A percentile compares a stretch with the other conserved stretches of the same genome.
Evolutionary conservation across 1,140 invertebrate species (phyloP).

Genomic region (Leptoteleia sp.): DNA sequence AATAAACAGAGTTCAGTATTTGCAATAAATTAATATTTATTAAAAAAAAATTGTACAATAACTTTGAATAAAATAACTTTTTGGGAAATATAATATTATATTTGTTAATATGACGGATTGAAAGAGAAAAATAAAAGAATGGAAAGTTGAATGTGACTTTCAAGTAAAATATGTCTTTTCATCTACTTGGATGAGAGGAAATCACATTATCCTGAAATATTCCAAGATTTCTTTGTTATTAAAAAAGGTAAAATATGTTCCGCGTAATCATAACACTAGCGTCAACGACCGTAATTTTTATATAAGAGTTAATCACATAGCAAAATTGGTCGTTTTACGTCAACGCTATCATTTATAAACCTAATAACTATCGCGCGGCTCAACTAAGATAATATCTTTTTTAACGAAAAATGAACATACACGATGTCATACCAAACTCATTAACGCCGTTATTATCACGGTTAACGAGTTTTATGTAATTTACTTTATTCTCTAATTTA

Average conservation of each 20-base stretch:
- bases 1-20: too few relatives aligned
- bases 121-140: too few relatives aligned
- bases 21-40: too few relatives aligned
- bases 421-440: slow-evolving; percentile 46
- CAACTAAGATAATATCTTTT: slow-evolving; percentile 54
- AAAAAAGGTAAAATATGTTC: slow-evolving; percentile 22
- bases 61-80: too few relatives aligned
- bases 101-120: too few relatives aligned
- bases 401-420: slow-evolving; percentile 48
- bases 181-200: too few relatives aligned
- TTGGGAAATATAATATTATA: too few relatives aligned
- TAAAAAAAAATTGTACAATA: too few relatives aligned
- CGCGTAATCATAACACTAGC: slow-evolving; percentile 33
- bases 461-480: slow-evolving; percentile 60
- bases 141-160: too few relatives aligned
- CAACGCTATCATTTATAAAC: slow-evolving; percentile 55
- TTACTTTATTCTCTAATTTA: slow-evolving; percentile 54
- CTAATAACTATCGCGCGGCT: slow-evolving; percentile 36
- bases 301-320: slow-evolving; percentile 45
- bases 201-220: neutral
- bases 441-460: slow-evolving; percentile 49
- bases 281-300: slow-evolving; percentile 32
- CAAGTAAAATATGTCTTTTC: too few relatives aligned
- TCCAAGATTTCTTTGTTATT: slow-evolving; percentile 30
- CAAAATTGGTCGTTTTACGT: slow-evolving; percentile 53